A percentile compares a stretch with the other conserved stretches of the same genome.
Evolutionary conservation across 1,140 invertebrate species (phyloP).

Genomic region (Steinernema feltiae): DNA sequence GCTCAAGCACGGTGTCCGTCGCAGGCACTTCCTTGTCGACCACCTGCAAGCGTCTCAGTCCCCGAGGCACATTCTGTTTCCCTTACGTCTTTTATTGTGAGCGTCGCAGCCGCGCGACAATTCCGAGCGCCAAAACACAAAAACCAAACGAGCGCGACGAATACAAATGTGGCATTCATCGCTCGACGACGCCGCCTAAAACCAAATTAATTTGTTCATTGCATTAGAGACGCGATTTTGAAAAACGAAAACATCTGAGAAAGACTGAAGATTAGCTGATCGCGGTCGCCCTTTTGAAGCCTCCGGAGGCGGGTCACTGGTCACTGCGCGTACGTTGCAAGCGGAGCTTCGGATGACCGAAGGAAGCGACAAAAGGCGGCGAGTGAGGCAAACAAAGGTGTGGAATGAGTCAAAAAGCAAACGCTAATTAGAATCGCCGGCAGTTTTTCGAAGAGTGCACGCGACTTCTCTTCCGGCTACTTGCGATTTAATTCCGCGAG

Average conservation of each 20-base stretch:
- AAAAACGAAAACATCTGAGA: too few species aligned
- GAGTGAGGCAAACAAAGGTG: neutral
- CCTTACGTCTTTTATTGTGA: neutral
- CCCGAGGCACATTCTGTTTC: too few species aligned
- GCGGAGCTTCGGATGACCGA: neutral
- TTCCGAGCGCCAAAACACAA: neutral
- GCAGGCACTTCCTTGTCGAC: neutral
- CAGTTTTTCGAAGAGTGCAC: neutral
- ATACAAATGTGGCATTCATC: too few species aligned
- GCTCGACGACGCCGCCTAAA: too few species aligned
- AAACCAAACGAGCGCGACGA: neutral
- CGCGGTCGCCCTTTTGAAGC: neutral
- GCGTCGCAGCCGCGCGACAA: neutral
- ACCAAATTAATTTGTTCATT: too few species aligned
- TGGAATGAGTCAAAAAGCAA: slow-evolving; percentile 6
- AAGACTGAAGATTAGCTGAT: too few species aligned
- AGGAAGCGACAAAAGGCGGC: neutral
- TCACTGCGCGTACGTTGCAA: neutral
- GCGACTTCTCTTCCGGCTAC: neutral
- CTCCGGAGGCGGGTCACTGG: neutral
- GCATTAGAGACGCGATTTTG: too few species aligned
- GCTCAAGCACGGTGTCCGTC: neutral
- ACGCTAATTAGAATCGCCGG: slow-evolving; percentile 3
- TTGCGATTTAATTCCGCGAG: neutral
- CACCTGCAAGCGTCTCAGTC: neutral